Conservation (phyloP, 2,113 vertebrate genomes). For the Pomatostomus ruficeps region DNA sequence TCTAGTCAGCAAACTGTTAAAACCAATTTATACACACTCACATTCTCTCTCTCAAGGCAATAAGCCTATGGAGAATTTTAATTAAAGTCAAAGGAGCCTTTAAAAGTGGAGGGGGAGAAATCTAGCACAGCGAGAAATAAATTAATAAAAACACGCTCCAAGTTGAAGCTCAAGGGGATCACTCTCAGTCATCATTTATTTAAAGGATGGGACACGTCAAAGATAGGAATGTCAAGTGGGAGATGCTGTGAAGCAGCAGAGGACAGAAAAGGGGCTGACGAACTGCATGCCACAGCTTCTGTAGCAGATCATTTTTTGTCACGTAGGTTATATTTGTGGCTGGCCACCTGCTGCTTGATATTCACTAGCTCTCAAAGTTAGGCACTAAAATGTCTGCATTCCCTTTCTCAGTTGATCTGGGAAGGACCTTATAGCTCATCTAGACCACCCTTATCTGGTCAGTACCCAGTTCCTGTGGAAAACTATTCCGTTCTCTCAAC, state of each 20-base stretch:
- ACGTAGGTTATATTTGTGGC: not conserved
- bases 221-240: constrained; percentile 56
- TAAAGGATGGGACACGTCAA: constrained; percentile 57
- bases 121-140: constrained; percentile 60
- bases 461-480: not conserved
- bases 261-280: not conserved
- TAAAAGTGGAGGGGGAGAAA: constrained; percentile 51
- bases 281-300: constrained; percentile 14
- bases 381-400: not conserved
- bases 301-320: constrained; percentile 15
- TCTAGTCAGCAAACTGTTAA: constrained; percentile 58
- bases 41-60: not conserved
- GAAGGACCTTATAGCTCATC: not conserved
- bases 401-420: not conserved
- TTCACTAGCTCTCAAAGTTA: not conserved
- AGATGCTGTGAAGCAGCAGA: constrained; percentile 52
- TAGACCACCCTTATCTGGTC: not conserved
- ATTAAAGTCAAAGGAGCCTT: constrained; percentile 65
- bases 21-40: constrained; percentile 36
- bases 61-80: constrained; percentile 65
- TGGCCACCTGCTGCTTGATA: constrained; percentile 41
- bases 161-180: constrained; percentile 60
- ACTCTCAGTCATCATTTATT: constrained; percentile 63
- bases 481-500: not conserved
- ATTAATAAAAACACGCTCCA: constrained; percentile 60